phyloP scores from a whole-genome alignment of 2,113 vertebrate species.

The Canis aureus region DNA sequence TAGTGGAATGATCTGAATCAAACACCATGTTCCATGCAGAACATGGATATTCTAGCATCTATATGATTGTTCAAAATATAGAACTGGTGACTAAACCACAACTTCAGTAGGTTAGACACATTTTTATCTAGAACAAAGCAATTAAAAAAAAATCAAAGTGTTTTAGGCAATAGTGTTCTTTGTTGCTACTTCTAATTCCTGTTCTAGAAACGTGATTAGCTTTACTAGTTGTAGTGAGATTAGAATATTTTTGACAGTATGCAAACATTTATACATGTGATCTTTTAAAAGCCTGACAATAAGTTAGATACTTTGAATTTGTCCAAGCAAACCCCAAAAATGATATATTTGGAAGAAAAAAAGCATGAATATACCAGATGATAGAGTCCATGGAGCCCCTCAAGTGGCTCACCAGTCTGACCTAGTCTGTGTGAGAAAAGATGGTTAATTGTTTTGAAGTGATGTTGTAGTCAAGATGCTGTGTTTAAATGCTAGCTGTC shows the following conservation, averaged over 20 bases:
- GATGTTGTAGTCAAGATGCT: neutral
- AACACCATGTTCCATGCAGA: neutral
- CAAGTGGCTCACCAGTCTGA: neutral
- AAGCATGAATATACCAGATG: neutral
- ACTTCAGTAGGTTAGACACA: neutral
- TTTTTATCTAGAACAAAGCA: neutral
- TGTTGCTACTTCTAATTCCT: slow-evolving; percentile 41
- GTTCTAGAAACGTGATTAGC: neutral
- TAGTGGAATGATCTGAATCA: neutral
- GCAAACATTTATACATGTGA: neutral
- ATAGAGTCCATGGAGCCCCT: slow-evolving; percentile 36
- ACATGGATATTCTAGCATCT: neutral
- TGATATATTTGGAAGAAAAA: neutral
- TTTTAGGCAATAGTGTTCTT: neutral
- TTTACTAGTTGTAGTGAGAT: slow-evolving; percentile 58
- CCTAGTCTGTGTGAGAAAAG: neutral
- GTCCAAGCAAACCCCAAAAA: neutral
- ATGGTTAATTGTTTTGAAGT: neutral
- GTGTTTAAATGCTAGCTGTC: accelerated
- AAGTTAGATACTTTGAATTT: slow-evolving; percentile 35
- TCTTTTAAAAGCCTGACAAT: neutral
- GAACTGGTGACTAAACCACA: neutral
- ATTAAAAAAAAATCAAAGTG: neutral
- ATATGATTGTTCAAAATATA: neutral
- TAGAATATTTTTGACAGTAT: neutral